Evolutionary conservation across 2,797 vertebrate species (phyloP).

Genomic region (Brachyrhaphis roseni): DNA sequence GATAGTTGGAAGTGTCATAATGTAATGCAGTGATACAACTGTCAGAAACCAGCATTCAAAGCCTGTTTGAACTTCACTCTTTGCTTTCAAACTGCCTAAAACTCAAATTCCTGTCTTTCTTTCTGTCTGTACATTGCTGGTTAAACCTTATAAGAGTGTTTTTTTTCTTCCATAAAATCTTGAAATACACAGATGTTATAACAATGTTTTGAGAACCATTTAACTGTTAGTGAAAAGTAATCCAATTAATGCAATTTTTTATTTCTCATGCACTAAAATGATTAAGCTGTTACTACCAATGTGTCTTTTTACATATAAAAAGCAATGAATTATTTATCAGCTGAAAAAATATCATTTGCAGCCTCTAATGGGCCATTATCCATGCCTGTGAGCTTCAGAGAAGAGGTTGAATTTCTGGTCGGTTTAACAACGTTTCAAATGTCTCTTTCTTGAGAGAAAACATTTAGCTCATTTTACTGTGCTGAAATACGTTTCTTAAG

Average conservation of each 20-base stretch:
- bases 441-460: background rate
- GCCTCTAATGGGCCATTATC: conserved; percentile 32
- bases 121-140: background rate
- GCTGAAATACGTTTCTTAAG: background rate
- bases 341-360: conserved; percentile 19
- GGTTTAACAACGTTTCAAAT: conserved; percentile 23
- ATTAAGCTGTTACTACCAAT: conserved; percentile 33
- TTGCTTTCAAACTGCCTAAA: conserved; percentile 4
- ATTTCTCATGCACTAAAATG: conserved; percentile 22
- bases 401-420: conserved; percentile 16
- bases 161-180: background rate
- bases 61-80: conserved; percentile 1
- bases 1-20: conserved; percentile 22
- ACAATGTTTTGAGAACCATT: background rate
- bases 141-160: background rate
- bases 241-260: background rate
- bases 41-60: conserved; percentile 22
- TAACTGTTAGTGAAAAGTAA: conserved; percentile 2
- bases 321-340: conserved; percentile 42
- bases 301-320: conserved; percentile 22
- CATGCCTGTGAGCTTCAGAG: background rate
- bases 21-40: conserved; percentile 17
- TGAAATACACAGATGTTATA: conserved; percentile 16
- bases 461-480: background rate
- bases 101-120: background rate